Evolutionary conservation across 2,797 vertebrate species (phyloP).

Genomic region (Remorina albescens): DNA sequence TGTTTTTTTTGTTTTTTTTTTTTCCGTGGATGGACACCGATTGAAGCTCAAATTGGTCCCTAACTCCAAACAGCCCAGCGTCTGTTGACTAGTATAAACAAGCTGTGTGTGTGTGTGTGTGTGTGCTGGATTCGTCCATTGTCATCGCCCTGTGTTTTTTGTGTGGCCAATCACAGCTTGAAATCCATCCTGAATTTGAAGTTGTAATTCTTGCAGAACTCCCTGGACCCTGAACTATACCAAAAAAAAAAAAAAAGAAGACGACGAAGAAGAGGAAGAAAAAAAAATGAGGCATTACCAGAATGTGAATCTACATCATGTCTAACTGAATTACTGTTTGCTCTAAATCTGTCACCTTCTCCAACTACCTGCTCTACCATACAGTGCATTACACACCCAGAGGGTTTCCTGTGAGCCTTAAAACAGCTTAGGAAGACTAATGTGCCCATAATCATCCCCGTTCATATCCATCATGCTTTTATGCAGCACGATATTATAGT

Average conservation of each 20-base stretch:
- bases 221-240: conserved; percentile 6
- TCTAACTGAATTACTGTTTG: conserved; percentile 43
- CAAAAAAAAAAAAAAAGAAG: neutral
- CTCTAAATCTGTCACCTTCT: conserved; percentile 53
- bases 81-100: conserved; percentile 51
- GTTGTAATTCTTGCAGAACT: conserved; percentile 30
- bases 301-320: conserved; percentile 37
- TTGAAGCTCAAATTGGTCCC: conserved; percentile 44
- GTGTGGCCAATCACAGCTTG: conserved; percentile 55
- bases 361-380: conserved; percentile 43
- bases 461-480: conserved; percentile 66
- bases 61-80: conserved; percentile 26
- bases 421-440: conserved; percentile 59
- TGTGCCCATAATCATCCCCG: conserved; percentile 60
- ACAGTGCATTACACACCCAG: conserved; percentile 30
- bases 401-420: conserved; percentile 47
- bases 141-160: conserved; percentile 46
- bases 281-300: conserved; percentile 7
- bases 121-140: conserved; percentile 50
- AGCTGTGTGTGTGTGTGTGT: conserved; percentile 52
- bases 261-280: too few species aligned
- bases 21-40: conserved; percentile 53
- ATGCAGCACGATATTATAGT: conserved; percentile 50
- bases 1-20: conserved; percentile 7
- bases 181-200: conserved; percentile 41